phyloP scores from a whole-genome alignment of 2,113 vertebrate species.

The Nettapus auritus region DNA sequence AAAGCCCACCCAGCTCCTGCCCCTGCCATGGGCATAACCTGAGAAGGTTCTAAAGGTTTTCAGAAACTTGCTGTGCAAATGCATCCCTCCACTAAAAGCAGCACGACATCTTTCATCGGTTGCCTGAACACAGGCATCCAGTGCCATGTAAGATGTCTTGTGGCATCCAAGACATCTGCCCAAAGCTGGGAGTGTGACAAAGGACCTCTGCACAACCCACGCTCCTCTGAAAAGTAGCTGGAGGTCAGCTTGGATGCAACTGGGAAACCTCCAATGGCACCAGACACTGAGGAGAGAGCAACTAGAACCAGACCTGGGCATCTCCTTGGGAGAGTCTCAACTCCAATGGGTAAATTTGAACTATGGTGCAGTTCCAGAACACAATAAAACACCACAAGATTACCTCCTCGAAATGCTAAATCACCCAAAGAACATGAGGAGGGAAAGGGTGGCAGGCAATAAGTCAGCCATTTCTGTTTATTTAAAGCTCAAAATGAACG shows the following conservation, averaged over 20 bases:
- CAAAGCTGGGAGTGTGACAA: background rate
- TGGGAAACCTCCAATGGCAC: background rate
- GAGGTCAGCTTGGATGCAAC: background rate
- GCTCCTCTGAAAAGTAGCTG: background rate
- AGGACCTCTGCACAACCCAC: background rate
- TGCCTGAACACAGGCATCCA: background rate
- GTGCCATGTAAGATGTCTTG: background rate
- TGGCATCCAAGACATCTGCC: background rate
- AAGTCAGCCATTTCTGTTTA: background rate
- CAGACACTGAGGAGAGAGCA: background rate
- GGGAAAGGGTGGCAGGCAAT: fast-evolving
- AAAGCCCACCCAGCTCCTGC: no score
- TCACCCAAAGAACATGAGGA: background rate
- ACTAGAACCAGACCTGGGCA: background rate
- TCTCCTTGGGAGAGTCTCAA: background rate
- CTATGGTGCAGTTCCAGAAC: fast-evolving
- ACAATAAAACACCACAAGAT: no score
- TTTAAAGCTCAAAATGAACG: background rate
- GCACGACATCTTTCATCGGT: background rate
- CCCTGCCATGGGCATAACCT: no score
- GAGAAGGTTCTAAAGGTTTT: background rate
- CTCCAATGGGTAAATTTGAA: background rate
- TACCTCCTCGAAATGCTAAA: background rate
- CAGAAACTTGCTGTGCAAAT: fast-evolving
- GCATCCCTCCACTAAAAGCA: background rate